Conservation (phyloP, 2,888 invertebrate species). For the Drosophila infuscata region DNA sequence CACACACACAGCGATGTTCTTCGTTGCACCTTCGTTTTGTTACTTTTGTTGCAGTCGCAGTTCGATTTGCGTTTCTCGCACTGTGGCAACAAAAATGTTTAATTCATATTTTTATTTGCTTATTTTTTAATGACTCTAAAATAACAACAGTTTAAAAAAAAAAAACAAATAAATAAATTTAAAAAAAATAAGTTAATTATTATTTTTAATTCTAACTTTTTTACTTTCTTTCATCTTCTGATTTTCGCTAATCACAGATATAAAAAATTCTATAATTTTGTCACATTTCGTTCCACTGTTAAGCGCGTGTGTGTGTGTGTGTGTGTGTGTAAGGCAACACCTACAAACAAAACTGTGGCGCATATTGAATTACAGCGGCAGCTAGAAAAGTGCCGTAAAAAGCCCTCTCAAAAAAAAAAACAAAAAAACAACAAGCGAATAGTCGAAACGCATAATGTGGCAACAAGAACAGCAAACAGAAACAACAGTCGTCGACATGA, state of each 20-base stretch:
- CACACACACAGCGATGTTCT: not conserved
- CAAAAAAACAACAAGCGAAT: slow-evolving; percentile 6
- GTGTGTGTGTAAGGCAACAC: slow-evolving; percentile 39
- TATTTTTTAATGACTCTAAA: not conserved
- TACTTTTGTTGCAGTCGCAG: slow-evolving; percentile 21
- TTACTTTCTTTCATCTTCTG: not conserved
- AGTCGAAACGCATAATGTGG: slow-evolving; percentile 24
- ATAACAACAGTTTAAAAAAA: not conserved
- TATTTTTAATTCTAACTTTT: not conserved
- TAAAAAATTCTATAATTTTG: not conserved
- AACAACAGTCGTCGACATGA: slow-evolving; percentile 26
- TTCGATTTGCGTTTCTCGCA: slow-evolving; percentile 8
- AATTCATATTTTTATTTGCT: not conserved
- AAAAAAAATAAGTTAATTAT: not conserved
- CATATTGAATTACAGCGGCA: slow-evolving; percentile 69
- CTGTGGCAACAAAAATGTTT: slow-evolving; percentile 2
- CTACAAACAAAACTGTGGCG: slow-evolving; percentile 23
- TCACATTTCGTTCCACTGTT: slow-evolving; percentile 33
- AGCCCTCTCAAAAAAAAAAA: slow-evolving; percentile 21
- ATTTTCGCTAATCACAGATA: not conserved
- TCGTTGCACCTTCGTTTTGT: slow-evolving; percentile 6
- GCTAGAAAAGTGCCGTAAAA: slow-evolving; percentile 72
- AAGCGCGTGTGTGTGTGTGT: not conserved
- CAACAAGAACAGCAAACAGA: slow-evolving; percentile 18
- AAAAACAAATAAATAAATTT: too few species aligned